Conservation (phyloP, 2,888 invertebrate species). For the Arctia plantaginis region DNA sequence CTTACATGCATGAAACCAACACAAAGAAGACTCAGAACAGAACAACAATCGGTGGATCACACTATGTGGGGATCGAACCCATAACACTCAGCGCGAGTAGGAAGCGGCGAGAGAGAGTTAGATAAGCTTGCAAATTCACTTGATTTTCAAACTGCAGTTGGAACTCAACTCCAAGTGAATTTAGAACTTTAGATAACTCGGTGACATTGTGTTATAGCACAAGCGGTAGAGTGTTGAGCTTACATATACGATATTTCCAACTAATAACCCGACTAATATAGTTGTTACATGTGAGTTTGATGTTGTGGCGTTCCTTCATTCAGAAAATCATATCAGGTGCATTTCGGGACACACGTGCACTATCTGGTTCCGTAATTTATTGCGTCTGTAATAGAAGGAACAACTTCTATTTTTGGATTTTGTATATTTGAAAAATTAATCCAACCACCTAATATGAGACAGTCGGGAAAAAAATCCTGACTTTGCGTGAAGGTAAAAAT, state of each 20-base stretch:
- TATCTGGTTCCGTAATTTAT: neutral
- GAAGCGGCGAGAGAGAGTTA: too few relatives aligned
- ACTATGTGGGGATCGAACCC: too few relatives aligned
- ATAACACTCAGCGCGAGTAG: too few relatives aligned
- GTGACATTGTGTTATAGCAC: conserved; percentile 1
- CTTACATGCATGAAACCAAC: too few relatives aligned
- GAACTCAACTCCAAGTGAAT: conserved; percentile 19
- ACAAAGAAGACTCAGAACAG: too few relatives aligned
- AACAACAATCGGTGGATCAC: too few relatives aligned
- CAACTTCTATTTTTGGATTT: too few relatives aligned
- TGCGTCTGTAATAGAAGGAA: neutral
- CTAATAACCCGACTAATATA: neutral
- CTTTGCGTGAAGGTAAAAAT: neutral
- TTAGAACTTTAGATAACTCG: conserved; percentile 19
- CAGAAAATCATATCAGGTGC: neutral
- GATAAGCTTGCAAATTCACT: conserved; percentile 25
- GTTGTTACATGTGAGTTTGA: neutral
- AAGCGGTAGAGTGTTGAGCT: neutral
- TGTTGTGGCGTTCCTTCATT: neutral
- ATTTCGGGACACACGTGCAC: neutral
- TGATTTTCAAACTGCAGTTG: conserved; percentile 32
- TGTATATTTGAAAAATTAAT: neutral
- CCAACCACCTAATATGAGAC: neutral
- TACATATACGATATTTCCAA: neutral
- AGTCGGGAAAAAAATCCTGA: neutral